phyloP scores from a whole-genome alignment of 2,888 invertebrate genomes.

The Sarcophaga variegata region DNA sequence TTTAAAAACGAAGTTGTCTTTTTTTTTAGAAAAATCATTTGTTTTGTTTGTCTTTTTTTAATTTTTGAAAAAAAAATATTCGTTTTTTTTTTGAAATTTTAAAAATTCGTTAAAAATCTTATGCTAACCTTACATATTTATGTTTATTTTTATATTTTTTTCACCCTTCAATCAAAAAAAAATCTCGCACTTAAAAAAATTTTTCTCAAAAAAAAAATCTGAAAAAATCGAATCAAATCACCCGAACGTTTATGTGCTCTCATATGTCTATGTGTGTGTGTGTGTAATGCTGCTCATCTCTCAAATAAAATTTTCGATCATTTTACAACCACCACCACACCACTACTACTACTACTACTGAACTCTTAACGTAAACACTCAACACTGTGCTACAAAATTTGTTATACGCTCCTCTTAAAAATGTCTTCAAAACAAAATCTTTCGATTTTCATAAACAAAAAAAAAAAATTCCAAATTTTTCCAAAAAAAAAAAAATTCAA shows the following conservation, averaged over 20 bases:
- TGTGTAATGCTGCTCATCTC: constrained; percentile 68
- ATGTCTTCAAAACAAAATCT: background rate
- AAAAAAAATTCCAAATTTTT: constrained; percentile 8
- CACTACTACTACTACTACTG: background rate
- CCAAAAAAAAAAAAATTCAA: constrained; percentile 45
- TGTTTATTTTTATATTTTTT: constrained; percentile 68
- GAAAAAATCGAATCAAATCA: constrained; percentile 31
- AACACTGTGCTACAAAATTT: constrained; percentile 34
- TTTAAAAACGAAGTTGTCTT: background rate
- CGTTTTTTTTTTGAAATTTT: background rate
- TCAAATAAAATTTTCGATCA: constrained; percentile 51
- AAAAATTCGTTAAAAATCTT: background rate
- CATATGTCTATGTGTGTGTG: constrained; percentile 61
- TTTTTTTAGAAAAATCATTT: constrained; percentile 5
- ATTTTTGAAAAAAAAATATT: constrained; percentile 11
- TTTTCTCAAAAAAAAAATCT: constrained; percentile 35
- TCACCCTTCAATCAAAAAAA: constrained; percentile 35
- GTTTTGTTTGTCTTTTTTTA: constrained; percentile 54
- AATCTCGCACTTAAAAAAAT: constrained; percentile 50
- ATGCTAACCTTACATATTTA: constrained; percentile 68
- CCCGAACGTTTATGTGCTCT: constrained; percentile 67
- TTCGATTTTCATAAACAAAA: constrained; percentile 5
- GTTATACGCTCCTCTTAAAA: background rate
- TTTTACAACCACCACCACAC: constrained; percentile 4
- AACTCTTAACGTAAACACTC: constrained; percentile 49